Evolutionary conservation across 2,888 invertebrate genomes (phyloP), one percentile per base, ranked within the genome.

Genomic region (Odontothrips loti): DNA sequence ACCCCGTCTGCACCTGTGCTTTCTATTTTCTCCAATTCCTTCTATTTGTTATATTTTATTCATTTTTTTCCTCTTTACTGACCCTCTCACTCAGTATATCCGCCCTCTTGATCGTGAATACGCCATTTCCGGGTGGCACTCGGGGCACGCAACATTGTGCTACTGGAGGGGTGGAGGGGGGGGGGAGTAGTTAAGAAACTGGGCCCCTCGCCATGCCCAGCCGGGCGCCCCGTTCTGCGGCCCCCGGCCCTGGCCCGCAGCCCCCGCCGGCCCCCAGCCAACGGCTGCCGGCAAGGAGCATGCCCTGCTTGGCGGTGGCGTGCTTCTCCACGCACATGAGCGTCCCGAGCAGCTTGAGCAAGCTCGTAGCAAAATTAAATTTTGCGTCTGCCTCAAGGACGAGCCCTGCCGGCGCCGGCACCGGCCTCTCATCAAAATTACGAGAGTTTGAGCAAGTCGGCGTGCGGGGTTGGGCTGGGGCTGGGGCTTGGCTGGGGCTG

Each of bases 381-480:
- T 63, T 63, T 63, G 63, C 63, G 63, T 63, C 63, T n/a, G 20
- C 63, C 63, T 63, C 63, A 63, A 63, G 63, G 63, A 63, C 63
- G 63, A 63, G 51, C 51, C 51, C 51, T 51, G 51, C 15, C 51
- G 20, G 51, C 51, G 9, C 51, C 51, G 51, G 15, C n/a, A 15
- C 51, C 51, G 51, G 51, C 51, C 63, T 63, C 63, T 63, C 63
- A 63, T 63, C 63, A 63, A 63, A 63, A 63, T 63, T 63, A 63
- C 63, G n/a, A 20, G 63, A 63, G 63, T 63, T 63, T 51, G 63
- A n/a, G n/a, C 63, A 23, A 63, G n/a, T 63, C 23, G 63, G n/a
- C 34, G 34, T 43, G 34, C 34, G 34, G 3, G 34, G 34, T n/a
- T n/a, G n/a, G n/a, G n/a, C n/a, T n/a, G n/a, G n/a, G n/a, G n/a